These are phyloP conservation scores for Pseudobourletiella spinata DNA, from an alignment of 1,140 invertebrate genomes.

Conservation along the genomic window DNA sequence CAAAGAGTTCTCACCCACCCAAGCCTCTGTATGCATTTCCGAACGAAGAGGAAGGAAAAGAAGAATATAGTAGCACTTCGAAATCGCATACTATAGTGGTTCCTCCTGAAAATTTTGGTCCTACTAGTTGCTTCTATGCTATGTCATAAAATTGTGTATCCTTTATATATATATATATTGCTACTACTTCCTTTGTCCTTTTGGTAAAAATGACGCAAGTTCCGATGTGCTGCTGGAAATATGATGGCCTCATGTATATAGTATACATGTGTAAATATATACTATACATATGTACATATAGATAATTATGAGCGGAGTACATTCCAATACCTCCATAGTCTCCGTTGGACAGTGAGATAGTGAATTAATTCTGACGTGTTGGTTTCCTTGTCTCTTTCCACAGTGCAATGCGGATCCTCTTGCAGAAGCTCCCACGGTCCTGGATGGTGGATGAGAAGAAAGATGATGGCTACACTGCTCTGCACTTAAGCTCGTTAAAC, in stretches of 20 bases:
- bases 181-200: too few relatives aligned
- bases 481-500: constrained; percentile 68
- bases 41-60: too few relatives aligned
- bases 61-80: too few relatives aligned
- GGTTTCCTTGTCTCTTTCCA: constrained; percentile 41
- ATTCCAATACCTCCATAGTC: not conserved
- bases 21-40: too few relatives aligned
- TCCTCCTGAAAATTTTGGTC: too few relatives aligned
- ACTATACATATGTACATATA: not conserved
- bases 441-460: constrained; percentile 99
- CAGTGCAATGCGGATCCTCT: constrained; percentile 89
- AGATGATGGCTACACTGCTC: constrained; percentile 64
- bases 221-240: not conserved
- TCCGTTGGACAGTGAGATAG: not conserved
- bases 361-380: constrained; percentile 6
- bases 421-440: constrained; percentile 78
- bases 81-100: too few relatives aligned
- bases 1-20: too few relatives aligned
- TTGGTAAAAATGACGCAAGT: too few relatives aligned
- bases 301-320: not conserved
- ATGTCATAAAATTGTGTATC: too few relatives aligned
- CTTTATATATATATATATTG: too few relatives aligned
- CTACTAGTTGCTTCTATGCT: too few relatives aligned
- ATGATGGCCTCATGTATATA: not conserved
- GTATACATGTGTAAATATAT: not conserved